Conservation (phyloP, 2,797 vertebrate genomes). For the Sebastes aleutianus region DNA sequence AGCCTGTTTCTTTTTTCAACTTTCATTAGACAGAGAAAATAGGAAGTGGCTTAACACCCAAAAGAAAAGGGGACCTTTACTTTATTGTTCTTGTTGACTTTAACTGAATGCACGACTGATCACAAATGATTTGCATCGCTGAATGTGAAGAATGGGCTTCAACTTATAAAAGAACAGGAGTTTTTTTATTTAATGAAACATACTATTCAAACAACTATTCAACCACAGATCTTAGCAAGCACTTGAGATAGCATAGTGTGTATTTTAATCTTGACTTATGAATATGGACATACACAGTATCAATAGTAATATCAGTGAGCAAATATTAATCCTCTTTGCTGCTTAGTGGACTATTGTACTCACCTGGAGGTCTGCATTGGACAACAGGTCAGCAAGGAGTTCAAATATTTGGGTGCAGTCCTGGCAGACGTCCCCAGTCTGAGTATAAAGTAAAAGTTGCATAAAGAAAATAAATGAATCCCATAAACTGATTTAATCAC, state of each 20-base stretch:
- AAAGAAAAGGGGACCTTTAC: background rate
- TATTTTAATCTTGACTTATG: background rate
- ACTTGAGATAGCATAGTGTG: background rate
- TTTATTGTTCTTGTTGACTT: background rate
- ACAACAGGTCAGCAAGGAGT: conserved; percentile 73
- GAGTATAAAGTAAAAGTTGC: conserved; percentile 9
- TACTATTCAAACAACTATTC: background rate
- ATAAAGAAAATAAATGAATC: background rate
- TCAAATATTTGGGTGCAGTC: conserved; percentile 80
- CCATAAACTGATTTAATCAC: background rate
- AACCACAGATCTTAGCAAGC: background rate
- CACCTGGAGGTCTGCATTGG: conserved; percentile 78
- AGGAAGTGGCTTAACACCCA: conserved; percentile 15
- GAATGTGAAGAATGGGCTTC: conserved; percentile 26
- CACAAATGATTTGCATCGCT: background rate
- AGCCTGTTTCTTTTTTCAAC: conserved; percentile 23
- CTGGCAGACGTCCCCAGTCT: conserved; percentile 75
- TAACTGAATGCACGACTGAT: background rate
- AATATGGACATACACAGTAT: background rate
- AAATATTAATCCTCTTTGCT: conserved; percentile 36
- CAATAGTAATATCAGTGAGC: conserved; percentile 34
- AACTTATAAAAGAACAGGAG: conserved; percentile 20
- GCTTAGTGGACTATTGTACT: conserved; percentile 1
- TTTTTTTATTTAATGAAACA: background rate
- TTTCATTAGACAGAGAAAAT: conserved; percentile 13